These are phyloP conservation scores for Oncorhynchus mykiss DNA, from an alignment of 2,113 vertebrate species.

Conservation along the genomic window DNA sequence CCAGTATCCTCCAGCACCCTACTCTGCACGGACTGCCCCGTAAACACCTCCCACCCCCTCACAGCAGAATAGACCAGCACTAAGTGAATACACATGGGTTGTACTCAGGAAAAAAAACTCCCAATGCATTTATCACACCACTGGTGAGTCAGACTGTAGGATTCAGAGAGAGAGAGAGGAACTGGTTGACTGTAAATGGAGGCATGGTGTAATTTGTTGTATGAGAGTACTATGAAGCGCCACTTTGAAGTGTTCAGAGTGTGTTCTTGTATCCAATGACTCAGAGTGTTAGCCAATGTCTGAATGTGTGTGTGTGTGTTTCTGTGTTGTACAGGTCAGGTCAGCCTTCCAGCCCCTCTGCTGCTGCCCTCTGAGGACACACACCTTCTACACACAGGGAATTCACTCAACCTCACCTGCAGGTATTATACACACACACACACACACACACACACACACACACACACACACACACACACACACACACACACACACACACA, in stretches of 20 bases:
- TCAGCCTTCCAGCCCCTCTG: constrained; percentile 29
- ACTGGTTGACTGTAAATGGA: too few relatives aligned
- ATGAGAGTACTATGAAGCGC: too few relatives aligned
- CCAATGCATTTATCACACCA: too few relatives aligned
- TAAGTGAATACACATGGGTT: too few relatives aligned
- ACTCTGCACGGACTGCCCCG: constrained; percentile 6
- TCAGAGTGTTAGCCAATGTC: neutral
- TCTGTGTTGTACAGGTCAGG: constrained; percentile 58
- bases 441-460: neutral
- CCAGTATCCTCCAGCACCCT: constrained; percentile 22
- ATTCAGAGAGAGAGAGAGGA: too few relatives aligned
- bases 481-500: neutral
- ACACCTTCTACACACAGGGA: constrained; percentile 42
- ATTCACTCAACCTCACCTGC: constrained; percentile 63
- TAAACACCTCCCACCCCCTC: neutral
- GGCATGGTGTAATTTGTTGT: too few relatives aligned
- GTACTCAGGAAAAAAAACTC: too few relatives aligned
- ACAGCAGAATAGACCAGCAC: too few relatives aligned
- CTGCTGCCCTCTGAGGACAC: constrained; percentile 43
- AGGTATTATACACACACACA: constrained; percentile 53
- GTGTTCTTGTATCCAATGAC: too few relatives aligned
- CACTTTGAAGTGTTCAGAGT: too few relatives aligned
- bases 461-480: constrained; percentile 10
- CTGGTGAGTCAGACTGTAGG: too few relatives aligned
- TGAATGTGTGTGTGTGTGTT: constrained; percentile 10